Percentiles rank a stretch among this genome's conserved stretches.
Conservation (phyloP, 2,797 vertebrate species). For the Knipowitschia caucasica region DNA sequence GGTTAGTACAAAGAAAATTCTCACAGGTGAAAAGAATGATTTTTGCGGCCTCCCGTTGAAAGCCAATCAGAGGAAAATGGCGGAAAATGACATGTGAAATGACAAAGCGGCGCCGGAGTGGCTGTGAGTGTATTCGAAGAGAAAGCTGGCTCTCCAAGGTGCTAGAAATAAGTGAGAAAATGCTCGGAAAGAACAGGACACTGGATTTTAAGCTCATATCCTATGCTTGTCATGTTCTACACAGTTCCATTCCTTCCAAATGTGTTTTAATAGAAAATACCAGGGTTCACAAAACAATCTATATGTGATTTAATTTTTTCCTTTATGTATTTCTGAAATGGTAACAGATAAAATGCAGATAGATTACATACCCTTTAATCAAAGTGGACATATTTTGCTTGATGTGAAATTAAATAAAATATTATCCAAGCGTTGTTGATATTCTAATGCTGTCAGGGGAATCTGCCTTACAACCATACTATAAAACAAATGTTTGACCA, state of each 20-base stretch:
- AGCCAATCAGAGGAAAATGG: slow-evolving; percentile 6
- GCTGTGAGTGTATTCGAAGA: slow-evolving; percentile 6
- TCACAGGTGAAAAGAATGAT: neutral
- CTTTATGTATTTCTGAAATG: too few relatives aligned
- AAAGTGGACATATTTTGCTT: too few relatives aligned
- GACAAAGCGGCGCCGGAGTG: neutral
- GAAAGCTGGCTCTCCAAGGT: neutral
- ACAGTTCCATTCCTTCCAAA: too few relatives aligned
- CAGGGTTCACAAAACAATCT: too few relatives aligned
- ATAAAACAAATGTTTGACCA: neutral
- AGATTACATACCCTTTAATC: too few relatives aligned
- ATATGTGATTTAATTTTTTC: too few relatives aligned
- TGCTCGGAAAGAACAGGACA: neutral
- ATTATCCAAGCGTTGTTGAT: too few relatives aligned
- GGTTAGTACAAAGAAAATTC: neutral
- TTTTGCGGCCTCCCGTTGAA: neutral
- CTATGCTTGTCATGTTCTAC: too few relatives aligned
- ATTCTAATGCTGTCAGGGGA: neutral
- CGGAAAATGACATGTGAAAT: slow-evolving; percentile 5
- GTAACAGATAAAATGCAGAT: too few relatives aligned
- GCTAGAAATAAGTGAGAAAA: slow-evolving; percentile 1
- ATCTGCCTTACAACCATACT: neutral
- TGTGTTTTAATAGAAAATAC: too few relatives aligned
- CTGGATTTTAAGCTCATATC: neutral
- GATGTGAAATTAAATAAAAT: too few relatives aligned